Percentiles rank a stretch among this genome's conserved stretches.
Evolutionary conservation across 2,888 invertebrate genomes (phyloP).

Genomic region (Psylliodes chrysocephalus): DNA sequence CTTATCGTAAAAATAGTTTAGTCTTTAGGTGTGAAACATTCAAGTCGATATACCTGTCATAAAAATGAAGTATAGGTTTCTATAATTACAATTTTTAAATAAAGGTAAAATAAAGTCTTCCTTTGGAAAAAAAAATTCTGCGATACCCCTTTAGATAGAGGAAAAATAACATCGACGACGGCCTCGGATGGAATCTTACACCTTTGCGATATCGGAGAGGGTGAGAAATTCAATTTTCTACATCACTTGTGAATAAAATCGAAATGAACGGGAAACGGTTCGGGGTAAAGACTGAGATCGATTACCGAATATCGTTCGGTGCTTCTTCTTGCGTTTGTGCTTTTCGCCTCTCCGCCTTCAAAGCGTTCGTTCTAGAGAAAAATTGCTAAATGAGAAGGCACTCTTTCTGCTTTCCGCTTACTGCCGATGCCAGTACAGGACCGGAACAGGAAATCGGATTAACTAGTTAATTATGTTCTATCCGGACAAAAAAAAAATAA

Average conservation of each 20-base stretch:
- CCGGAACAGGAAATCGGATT: not conserved
- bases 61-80: too few species aligned
- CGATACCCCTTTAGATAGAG: not conserved
- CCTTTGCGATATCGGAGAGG: constrained; percentile 52
- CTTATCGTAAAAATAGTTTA: too few species aligned
- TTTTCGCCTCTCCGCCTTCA: constrained; percentile 14
- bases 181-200: constrained; percentile 44
- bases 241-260: constrained; percentile 66
- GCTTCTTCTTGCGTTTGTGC: too few species aligned
- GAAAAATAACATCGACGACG: not conserved
- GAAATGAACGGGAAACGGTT: constrained; percentile 60
- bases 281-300: constrained; percentile 51
- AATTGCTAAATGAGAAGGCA: constrained; percentile 35
- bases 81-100: too few species aligned
- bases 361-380: constrained; percentile 25
- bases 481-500: not conserved
- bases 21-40: too few species aligned
- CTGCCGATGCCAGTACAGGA: not conserved
- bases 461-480: not conserved
- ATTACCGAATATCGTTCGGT: constrained; percentile 46
- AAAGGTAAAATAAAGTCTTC: too few species aligned
- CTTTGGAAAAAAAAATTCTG: not conserved
- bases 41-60: too few species aligned
- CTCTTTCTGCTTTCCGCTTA: constrained; percentile 7
- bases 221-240: constrained; percentile 66